phyloP scores from a whole-genome alignment of 1,140 invertebrate species.

The Ptiloglossa arizonensis region DNA sequence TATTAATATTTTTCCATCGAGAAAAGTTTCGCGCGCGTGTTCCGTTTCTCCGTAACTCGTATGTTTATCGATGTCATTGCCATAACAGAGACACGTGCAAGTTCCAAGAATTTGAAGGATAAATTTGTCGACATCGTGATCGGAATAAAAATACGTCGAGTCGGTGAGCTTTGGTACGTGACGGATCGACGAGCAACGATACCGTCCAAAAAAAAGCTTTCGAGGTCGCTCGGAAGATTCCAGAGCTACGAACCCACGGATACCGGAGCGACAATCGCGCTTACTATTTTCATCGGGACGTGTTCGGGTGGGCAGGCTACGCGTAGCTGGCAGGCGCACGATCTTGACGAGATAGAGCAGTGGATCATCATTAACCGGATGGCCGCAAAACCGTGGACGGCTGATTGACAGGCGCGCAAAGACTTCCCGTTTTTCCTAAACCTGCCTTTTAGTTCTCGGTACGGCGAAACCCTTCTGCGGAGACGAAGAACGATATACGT shows the following conservation, averaged over 20 bases:
- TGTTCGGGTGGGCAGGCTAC: constrained; percentile 24
- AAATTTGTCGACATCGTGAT: constrained; percentile 36
- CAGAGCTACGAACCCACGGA: constrained; percentile 12
- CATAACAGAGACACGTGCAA: background rate
- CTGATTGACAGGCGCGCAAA: constrained; percentile 78
- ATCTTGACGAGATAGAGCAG: constrained; percentile 71
- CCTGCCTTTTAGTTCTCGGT: constrained; percentile 72
- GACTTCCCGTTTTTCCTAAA: constrained; percentile 74
- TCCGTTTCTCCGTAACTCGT: too few species aligned
- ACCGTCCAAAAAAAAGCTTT: constrained; percentile 17
- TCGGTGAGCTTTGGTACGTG: constrained; percentile 15
- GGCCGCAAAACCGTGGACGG: constrained; percentile 72
- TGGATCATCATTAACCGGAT: constrained; percentile 78
- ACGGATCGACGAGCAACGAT: constrained; percentile 28
- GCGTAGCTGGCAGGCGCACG: constrained; percentile 38
- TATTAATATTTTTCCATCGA: too few species aligned
- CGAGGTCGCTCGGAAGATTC: constrained; percentile 40
- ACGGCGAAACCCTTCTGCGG: constrained; percentile 66
- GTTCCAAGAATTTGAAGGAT: constrained; percentile 10
- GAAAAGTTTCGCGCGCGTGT: too few species aligned
- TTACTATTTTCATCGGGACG: constrained; percentile 58
- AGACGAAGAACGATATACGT: constrained; percentile 55
- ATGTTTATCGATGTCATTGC: background rate
- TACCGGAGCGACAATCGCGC: constrained; percentile 43
- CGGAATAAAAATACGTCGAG: constrained; percentile 7